Evolutionary conservation across 92 coral and sea anemone species (phyloP).

Genomic region (Phenganax stokvisi): DNA sequence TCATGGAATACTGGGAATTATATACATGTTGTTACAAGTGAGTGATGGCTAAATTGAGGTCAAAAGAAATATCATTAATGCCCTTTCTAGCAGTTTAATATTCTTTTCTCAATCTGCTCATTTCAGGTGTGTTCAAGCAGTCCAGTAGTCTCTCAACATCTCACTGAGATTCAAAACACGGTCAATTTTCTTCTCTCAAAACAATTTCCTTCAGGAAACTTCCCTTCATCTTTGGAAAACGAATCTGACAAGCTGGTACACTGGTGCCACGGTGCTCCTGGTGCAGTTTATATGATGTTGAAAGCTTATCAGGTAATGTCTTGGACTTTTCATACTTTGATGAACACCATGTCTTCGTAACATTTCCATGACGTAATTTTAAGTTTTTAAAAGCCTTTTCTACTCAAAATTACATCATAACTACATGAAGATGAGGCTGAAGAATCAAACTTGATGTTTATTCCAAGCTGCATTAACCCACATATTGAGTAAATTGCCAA

Average conservation of each 20-base stretch:
- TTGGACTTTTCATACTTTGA: background rate
- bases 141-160: conserved; percentile 13
- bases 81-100: background rate
- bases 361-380: too few relatives aligned
- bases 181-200: conserved; percentile 72
- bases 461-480: too few relatives aligned
- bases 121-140: conserved; percentile 34
- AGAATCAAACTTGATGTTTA: too few relatives aligned
- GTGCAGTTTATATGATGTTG: conserved; percentile 76
- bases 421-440: background rate
- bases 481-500: background rate
- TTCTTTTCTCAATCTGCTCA: too few relatives aligned
- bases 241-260: conserved; percentile 68
- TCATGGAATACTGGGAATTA: conserved; percentile 88
- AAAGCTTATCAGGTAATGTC: conserved; percentile 74
- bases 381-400: too few relatives aligned
- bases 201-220: conserved; percentile 87
- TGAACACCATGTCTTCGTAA: too few relatives aligned
- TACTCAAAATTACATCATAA: background rate
- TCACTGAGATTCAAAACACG: conserved; percentile 54
- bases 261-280: conserved; percentile 99
- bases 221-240: conserved; percentile 82
- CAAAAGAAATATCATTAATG: background rate
- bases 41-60: background rate
- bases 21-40: conserved; percentile 82